A percentile compares a stretch with the other conserved stretches of the same genome.
phyloP scores from a whole-genome alignment of 2,888 invertebrate species.

The Sacculina carcini region DNA sequence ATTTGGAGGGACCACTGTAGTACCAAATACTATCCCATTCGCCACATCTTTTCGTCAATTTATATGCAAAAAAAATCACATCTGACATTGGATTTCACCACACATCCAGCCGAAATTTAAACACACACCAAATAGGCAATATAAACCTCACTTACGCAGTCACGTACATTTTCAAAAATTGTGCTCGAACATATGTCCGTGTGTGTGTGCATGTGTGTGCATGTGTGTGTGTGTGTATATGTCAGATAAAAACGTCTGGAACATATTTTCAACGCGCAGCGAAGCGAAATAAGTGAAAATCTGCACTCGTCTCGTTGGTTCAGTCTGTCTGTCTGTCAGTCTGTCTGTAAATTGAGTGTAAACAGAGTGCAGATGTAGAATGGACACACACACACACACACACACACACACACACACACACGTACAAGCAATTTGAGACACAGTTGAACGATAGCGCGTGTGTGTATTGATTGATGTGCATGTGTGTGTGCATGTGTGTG shows the following conservation, averaged over 20 bases:
- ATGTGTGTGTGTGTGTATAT: not conserved
- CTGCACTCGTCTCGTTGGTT: too few relatives aligned
- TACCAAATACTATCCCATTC: too few relatives aligned
- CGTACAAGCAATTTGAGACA: not conserved
- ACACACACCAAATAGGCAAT: too few relatives aligned
- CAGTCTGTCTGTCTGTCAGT: too few relatives aligned
- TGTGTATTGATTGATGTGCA: not conserved
- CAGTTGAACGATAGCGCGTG: not conserved
- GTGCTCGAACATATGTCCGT: not conserved
- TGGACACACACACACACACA: not conserved
- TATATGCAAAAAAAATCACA: not conserved
- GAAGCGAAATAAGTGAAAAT: too few relatives aligned
- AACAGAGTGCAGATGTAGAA: too few relatives aligned
- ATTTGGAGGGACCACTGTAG: too few relatives aligned
- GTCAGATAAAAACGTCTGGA: too few relatives aligned
- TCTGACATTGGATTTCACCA: not conserved
- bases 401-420: not conserved
- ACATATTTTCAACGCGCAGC: too few relatives aligned
- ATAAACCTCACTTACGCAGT: too few relatives aligned
- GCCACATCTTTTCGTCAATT: not conserved
- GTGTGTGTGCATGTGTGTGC: not conserved
- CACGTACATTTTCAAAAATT: not conserved
- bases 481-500: not conserved
- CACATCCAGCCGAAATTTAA: too few relatives aligned
- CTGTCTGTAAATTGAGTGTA: too few relatives aligned